A percentile compares a stretch with the other conserved stretches of the same genome.
phyloP scores from a whole-genome alignment of 2,888 invertebrate genomes.

The Temnothorax unifasciatus region DNA sequence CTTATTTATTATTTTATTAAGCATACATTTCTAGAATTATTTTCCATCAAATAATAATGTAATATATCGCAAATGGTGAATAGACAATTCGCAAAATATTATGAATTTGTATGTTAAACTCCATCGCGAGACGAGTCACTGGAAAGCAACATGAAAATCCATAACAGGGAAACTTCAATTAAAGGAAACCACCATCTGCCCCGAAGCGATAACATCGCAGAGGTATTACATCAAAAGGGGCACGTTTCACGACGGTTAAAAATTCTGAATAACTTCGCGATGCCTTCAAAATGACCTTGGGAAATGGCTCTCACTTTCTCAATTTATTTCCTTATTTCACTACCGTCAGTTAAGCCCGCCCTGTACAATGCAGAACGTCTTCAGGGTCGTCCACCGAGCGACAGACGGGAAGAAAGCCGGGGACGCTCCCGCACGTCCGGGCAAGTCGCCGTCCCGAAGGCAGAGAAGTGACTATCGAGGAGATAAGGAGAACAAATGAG shows the following conservation, averaged over 20 bases:
- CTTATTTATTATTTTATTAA: conserved; percentile 5
- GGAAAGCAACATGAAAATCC: conserved; percentile 17
- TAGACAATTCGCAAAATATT: background rate
- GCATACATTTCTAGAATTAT: background rate
- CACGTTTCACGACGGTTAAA: conserved; percentile 14
- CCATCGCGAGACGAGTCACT: background rate
- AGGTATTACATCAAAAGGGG: conserved; percentile 43
- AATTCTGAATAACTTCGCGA: conserved; percentile 42
- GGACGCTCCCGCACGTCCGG: conserved; percentile 47
- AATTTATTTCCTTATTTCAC: conserved; percentile 56
- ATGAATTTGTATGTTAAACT: background rate
- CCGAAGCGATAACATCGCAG: conserved; percentile 24
- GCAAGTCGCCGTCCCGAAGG: conserved; percentile 58
- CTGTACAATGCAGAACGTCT: conserved; percentile 41
- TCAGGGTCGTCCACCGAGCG: conserved; percentile 27
- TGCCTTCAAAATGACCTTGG: conserved; percentile 45
- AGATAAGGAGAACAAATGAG: conserved; percentile 75
- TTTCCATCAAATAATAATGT: background rate
- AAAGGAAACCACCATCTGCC: conserved; percentile 36
- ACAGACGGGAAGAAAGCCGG: conserved; percentile 45
- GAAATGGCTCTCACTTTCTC: conserved; percentile 52
- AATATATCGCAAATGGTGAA: background rate
- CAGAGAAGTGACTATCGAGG: conserved; percentile 74
- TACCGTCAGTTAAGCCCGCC: conserved; percentile 37
- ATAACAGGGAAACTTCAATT: conserved; percentile 41